A percentile compares a stretch with the other conserved stretches of the same genome.
phyloP scores from a whole-genome alignment of 35 echinoderm and acorn worm species.

The Apostichopus parvimensis region DNA sequence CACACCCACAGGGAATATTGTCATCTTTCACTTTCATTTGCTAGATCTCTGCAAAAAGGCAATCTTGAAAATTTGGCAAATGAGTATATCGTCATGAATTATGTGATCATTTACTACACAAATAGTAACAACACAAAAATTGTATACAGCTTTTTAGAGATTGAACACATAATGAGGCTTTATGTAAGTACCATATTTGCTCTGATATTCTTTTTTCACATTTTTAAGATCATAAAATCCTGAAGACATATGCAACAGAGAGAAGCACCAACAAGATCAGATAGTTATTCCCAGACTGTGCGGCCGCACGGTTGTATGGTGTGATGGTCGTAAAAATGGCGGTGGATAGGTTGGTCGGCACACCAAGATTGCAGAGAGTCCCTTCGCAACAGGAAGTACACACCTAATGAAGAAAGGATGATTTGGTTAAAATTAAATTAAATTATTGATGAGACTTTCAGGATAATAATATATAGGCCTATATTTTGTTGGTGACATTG shows the following conservation, averaged over 20 bases:
- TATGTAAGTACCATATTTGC: neutral
- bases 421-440: no score
- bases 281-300: neutral
- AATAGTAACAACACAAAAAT: no score
- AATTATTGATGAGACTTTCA: no score
- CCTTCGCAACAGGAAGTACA: conserved; percentile 91
- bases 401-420: conserved; percentile 36
- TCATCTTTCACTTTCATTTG: no score
- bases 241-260: conserved; percentile 45
- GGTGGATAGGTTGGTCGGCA: conserved; percentile 71
- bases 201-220: neutral
- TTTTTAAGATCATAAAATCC: conserved; percentile 21
- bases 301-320: conserved; percentile 59
- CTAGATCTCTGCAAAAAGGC: no score
- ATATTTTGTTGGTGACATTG: no score
- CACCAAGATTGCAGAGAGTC: conserved; percentile 67
- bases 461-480: no score
- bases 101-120: no score
- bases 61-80: no score
- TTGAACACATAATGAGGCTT: neutral
- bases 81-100: no score
- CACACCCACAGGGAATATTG: no score
- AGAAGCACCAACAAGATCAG: neutral
- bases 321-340: conserved; percentile 77
- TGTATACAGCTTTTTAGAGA: neutral